phyloP scores from a whole-genome alignment of 1,140 invertebrate species.

The Uloborus diversus region DNA sequence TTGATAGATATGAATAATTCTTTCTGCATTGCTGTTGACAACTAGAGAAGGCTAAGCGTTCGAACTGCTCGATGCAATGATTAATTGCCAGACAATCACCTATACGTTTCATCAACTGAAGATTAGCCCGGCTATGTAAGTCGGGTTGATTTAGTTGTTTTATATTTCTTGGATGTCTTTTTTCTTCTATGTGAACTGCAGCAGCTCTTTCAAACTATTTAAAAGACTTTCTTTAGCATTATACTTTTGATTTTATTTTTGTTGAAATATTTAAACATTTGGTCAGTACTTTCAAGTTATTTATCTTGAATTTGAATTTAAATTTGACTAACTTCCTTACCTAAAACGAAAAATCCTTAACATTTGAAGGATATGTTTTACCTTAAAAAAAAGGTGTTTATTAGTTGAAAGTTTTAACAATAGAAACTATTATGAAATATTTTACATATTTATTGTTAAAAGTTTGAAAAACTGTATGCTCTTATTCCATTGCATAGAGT shows the following conservation, averaged over 20 bases:
- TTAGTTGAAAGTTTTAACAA: no score
- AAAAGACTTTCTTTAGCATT: neutral
- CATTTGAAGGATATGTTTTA: no score
- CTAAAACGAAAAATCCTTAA: no score
- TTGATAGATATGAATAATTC: neutral
- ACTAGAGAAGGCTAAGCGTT: neutral
- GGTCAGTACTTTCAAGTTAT: no score
- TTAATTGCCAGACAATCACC: slow-evolving; percentile 48
- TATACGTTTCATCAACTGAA: slow-evolving; percentile 4
- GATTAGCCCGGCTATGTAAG: slow-evolving; percentile 5
- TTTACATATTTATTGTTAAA: neutral
- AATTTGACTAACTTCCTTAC: no score
- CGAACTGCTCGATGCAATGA: slow-evolving; percentile 28
- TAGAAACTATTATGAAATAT: no score
- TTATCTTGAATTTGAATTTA: no score
- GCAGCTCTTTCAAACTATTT: neutral
- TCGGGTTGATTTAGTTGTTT: slow-evolving; percentile 13
- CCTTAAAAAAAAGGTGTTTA: no score
- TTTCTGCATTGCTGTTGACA: neutral
- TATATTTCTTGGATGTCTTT: neutral
- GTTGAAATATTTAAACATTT: neutral
- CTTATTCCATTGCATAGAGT: no score
- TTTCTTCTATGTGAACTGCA: neutral
- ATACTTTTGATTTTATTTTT: neutral
- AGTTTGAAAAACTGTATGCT: no score